Conservation (phyloP, 2,888 invertebrate genomes). For the Gortyna flavago region DNA sequence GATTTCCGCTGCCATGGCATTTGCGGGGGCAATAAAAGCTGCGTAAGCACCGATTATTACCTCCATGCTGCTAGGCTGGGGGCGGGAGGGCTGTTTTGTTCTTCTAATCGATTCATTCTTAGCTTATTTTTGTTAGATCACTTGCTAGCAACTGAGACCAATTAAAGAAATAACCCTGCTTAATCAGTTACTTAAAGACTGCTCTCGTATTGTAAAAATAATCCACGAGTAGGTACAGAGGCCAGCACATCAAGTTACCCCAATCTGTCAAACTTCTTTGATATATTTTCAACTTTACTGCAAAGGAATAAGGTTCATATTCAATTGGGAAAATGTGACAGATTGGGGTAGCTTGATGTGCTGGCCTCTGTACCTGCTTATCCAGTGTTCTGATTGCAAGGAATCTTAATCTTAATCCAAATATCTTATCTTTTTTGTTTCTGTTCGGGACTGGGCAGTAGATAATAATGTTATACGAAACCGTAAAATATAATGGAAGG, state of each 20-base stretch:
- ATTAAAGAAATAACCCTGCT: slow-evolving; percentile 4
- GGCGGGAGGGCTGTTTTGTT: neutral
- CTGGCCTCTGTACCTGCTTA: no score
- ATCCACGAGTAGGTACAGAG: neutral
- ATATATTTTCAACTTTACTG: no score
- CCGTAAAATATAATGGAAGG: neutral
- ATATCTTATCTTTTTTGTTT: neutral
- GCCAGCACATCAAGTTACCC: no score
- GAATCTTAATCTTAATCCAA: neutral
- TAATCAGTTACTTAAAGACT: neutral
- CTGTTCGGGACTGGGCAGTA: slow-evolving; percentile 5
- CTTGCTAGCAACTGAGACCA: neutral
- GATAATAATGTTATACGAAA: slow-evolving; percentile 19
- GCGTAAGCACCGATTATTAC: no score
- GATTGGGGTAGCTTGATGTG: no score
- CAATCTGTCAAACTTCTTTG: no score
- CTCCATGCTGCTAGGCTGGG: no score
- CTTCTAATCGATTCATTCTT: neutral
- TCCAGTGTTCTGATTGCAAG: neutral
- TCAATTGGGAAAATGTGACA: no score
- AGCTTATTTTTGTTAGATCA: slow-evolving; percentile 6
- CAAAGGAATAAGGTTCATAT: no score
- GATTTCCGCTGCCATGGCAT: no score
- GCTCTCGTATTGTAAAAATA: slow-evolving; percentile 6
- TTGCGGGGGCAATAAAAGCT: no score